Evolutionary conservation across 2,888 invertebrate genomes (phyloP).

Genomic region (Phytoseiulus persimilis): DNA sequence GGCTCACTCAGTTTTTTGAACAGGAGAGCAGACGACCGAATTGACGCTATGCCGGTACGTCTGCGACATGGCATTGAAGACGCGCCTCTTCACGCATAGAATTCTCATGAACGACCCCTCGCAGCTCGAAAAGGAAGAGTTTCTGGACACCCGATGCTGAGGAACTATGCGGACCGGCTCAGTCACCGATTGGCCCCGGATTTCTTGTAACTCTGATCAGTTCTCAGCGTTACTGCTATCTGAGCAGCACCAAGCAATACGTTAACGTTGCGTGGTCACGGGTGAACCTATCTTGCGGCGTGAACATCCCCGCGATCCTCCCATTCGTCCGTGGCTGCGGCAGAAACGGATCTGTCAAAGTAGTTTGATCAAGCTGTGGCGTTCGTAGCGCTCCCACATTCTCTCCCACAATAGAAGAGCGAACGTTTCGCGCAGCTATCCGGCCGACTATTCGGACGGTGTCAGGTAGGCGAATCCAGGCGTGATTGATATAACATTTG

Average conservation of each 20-base stretch:
- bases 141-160: background rate
- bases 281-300: background rate
- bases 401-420: background rate
- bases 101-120: background rate
- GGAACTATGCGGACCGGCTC: background rate
- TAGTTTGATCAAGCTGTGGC: background rate
- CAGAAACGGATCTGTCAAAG: background rate
- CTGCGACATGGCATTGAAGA: background rate
- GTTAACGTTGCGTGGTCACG: background rate
- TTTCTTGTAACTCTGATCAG: too few relatives aligned
- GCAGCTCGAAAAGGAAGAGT: too few relatives aligned
- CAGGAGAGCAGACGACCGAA: background rate
- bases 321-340: background rate
- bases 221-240: too few relatives aligned
- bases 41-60: background rate
- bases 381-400: background rate
- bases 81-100: background rate
- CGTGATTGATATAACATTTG: background rate
- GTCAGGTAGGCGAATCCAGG: background rate
- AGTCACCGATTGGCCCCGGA: too few relatives aligned
- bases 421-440: background rate
- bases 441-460: background rate
- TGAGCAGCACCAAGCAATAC: background rate
- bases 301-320: background rate
- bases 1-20: background rate